Evolutionary conservation across 1,140 invertebrate species (phyloP), one percentile per base, ranked within the genome.

Genomic region (Drosophila melanica): DNA sequence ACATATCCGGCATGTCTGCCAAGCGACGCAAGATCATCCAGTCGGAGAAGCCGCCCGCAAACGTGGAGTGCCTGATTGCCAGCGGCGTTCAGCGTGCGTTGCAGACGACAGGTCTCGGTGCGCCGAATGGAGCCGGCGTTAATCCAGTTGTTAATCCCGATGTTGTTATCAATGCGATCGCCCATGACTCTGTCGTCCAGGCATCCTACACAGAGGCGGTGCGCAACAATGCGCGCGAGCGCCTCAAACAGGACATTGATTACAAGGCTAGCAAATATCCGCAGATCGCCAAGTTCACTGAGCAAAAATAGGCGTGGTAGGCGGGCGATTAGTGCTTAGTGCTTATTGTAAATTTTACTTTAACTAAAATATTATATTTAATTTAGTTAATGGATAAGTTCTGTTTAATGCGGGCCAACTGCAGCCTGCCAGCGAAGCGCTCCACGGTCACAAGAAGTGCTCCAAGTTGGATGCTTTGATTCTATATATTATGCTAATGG

Each of bases 1-100:
- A 97, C 90, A 92, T 97, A 37, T 94, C 94, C 18, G 95, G 95
- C 8, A 94, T 97, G 94, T 96, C 97, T 10, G 95, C 94, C 41
- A 97, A 97, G 92, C 93, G 96, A 14, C 94, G 96, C 73, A 96
- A 96, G 92, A 92, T 97, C 58, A 94, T 95, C 8, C 92, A 92
- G 51, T 89, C 76, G 42, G 79, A 91, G 4, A 93, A 93, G 78
- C 91, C 93, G 11, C 82, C 92, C 39, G 86, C 92, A 35, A 92
- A 75, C 54, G 81, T 93, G 16, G 90, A 80, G 64, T 66, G 85
- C 62, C 73, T 91, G 35, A 72, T 92, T 75, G 57, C 90, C 92
- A 94, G 93, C 30, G 92, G 93, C 37, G 91, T 95, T 12, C 91
- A 92, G 54, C 91, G 92, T 54, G 94, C 94, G 6, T 92, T 94